Percentiles rank a stretch among this genome's conserved stretches.
These are phyloP conservation scores for Micrasema minimum DNA, from an alignment of 1,140 invertebrate species.

Conservation along the genomic window DNA sequence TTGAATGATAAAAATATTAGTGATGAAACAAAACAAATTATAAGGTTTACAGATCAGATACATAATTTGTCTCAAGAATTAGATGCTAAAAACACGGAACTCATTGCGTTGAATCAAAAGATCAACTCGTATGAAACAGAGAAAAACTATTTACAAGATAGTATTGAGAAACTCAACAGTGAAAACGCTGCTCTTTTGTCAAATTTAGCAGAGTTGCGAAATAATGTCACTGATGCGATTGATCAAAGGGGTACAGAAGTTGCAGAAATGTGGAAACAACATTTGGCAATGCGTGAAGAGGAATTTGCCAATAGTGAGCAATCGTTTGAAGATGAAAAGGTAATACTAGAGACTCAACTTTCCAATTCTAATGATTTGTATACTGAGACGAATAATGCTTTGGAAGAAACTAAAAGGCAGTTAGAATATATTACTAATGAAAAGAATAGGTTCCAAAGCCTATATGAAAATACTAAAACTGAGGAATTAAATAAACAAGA, in stretches of 20 bases:
- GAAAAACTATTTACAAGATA: conserved; percentile 42
- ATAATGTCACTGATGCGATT: conserved; percentile 63
- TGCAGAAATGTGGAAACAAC: conserved; percentile 73
- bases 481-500: conserved; percentile 62
- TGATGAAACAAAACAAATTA: conserved; percentile 30
- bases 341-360: conserved; percentile 38
- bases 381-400: conserved; percentile 55
- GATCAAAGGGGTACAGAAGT: conserved; percentile 73
- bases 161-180: conserved; percentile 56
- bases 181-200: conserved; percentile 62
- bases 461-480: conserved; percentile 63
- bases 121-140: conserved; percentile 53
- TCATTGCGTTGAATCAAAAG: conserved; percentile 55
- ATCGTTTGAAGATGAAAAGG: conserved; percentile 62
- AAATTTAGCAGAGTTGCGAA: conserved; percentile 61
- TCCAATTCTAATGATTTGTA: conserved; percentile 23
- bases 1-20: conserved; percentile 24
- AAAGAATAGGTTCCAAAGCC: conserved; percentile 61
- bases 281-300: conserved; percentile 69
- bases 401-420: conserved; percentile 59
- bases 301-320: conserved; percentile 68
- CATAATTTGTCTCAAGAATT: conserved; percentile 36
- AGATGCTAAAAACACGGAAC: conserved; percentile 51
- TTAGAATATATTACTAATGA: conserved; percentile 63
- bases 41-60: conserved; percentile 32